Evolutionary conservation across 1,140 invertebrate genomes (phyloP).

Genomic region (Drosophila pseudoobscura): DNA sequence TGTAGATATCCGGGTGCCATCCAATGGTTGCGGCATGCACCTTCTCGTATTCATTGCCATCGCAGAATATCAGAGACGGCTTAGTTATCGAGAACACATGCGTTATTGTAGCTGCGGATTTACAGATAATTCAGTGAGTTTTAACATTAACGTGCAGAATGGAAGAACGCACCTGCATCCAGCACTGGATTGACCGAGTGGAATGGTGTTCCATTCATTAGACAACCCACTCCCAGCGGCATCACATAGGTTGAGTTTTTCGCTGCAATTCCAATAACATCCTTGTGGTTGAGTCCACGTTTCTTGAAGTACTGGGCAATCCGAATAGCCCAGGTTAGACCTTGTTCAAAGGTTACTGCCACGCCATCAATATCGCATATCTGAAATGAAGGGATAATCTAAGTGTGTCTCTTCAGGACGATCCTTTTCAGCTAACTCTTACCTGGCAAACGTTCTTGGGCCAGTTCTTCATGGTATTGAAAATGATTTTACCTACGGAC

Average conservation of each 20-base stretch:
- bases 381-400: slow-evolving; percentile 7
- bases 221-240: slow-evolving; percentile 64
- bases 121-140: background rate
- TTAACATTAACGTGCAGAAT: too few species aligned
- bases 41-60: slow-evolving; percentile 68
- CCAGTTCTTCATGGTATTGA: slow-evolving; percentile 65
- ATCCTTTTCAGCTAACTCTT: background rate
- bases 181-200: slow-evolving; percentile 61
- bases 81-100: slow-evolving; percentile 66
- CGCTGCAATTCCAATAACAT: slow-evolving; percentile 70
- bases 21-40: slow-evolving; percentile 45
- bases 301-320: slow-evolving; percentile 66
- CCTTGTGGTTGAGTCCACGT: slow-evolving; percentile 57
- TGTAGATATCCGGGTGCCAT: slow-evolving; percentile 67
- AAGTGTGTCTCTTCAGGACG: background rate
- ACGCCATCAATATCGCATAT: slow-evolving; percentile 63
- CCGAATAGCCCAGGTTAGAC: slow-evolving; percentile 67
- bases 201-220: slow-evolving; percentile 71
- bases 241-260: slow-evolving; percentile 69
- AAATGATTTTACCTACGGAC: slow-evolving; percentile 60
- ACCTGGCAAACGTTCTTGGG: slow-evolving; percentile 67
- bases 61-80: slow-evolving; percentile 70
- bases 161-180: slow-evolving; percentile 49
- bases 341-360: slow-evolving; percentile 52
- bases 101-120: slow-evolving; percentile 44